Conservation (phyloP, 2,797 vertebrate species). For the Dicrostonyx torquatus region DNA sequence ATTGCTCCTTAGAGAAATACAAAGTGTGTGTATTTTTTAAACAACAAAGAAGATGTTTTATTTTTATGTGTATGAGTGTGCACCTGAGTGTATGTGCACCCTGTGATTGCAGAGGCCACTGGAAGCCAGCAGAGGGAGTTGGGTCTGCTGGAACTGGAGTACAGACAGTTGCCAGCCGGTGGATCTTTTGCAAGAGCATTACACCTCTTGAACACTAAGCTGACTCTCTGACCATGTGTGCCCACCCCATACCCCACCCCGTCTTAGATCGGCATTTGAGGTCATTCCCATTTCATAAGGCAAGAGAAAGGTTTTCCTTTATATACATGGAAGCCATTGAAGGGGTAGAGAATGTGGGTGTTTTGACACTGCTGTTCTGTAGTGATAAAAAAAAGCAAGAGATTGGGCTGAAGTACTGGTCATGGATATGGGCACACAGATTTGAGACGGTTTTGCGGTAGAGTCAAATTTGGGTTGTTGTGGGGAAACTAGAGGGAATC, state of each 20-base stretch:
- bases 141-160: not conserved
- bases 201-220: not conserved
- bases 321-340: not conserved
- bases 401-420: not conserved
- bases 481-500: not conserved
- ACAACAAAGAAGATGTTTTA: not conserved
- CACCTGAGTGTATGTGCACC: not conserved
- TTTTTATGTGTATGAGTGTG: not conserved
- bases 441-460: not conserved
- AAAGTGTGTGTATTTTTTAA: not conserved
- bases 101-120: not conserved
- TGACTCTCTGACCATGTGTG: too few relatives aligned
- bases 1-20: constrained; percentile 2
- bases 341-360: not conserved
- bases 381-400: not conserved
- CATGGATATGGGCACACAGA: not conserved
- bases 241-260: rapidly evolving
- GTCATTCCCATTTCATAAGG: not conserved
- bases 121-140: not conserved
- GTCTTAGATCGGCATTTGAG: not conserved
- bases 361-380: not conserved
- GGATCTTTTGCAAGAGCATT: not conserved
- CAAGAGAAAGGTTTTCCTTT: not conserved
- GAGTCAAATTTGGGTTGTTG: not conserved
- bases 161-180: not conserved